Percentiles rank a stretch among this genome's conserved stretches.
Evolutionary conservation across 2,113 vertebrate genomes (phyloP).

Genomic region (Thermophis baileyi): DNA sequence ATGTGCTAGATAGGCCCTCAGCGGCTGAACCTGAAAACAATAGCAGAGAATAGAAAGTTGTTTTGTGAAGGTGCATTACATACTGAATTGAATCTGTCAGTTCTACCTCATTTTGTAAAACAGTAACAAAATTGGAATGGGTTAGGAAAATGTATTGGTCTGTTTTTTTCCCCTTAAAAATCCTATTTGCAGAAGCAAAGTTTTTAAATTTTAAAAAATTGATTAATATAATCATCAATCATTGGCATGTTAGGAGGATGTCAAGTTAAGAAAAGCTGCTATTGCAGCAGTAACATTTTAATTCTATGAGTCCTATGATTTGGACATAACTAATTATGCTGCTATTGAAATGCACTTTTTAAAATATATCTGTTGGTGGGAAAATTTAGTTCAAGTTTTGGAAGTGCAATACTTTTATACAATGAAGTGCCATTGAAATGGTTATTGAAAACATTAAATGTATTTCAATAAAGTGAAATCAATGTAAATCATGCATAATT

Average conservation of each 20-base stretch:
- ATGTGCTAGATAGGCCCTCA: neutral
- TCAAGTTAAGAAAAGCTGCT: neutral
- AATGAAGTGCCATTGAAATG: constrained; percentile 35
- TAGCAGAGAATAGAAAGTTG: neutral
- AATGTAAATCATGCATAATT: neutral
- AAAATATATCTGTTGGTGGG: neutral
- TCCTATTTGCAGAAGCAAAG: neutral
- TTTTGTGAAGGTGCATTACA: constrained; percentile 6
- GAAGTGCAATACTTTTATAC: constrained; percentile 9
- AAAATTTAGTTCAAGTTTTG: constrained; percentile 9
- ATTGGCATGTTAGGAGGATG: neutral
- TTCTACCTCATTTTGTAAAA: constrained; percentile 62
- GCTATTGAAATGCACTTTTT: constrained; percentile 1
- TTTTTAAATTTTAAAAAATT: neutral
- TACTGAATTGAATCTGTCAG: neutral
- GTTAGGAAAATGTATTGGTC: neutral
- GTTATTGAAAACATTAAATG: constrained; percentile 1
- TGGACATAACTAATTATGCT: neutral
- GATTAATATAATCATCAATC: neutral
- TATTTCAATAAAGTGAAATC: neutral
- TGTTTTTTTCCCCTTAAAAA: neutral
- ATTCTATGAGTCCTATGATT: neutral
- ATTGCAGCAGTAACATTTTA: neutral
- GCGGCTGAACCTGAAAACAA: neutral
- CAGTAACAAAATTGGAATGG: neutral